Evolutionary conservation across 2,888 invertebrate genomes (phyloP), one percentile per base, ranked within the genome.

Genomic region (Acronicta alni): DNA sequence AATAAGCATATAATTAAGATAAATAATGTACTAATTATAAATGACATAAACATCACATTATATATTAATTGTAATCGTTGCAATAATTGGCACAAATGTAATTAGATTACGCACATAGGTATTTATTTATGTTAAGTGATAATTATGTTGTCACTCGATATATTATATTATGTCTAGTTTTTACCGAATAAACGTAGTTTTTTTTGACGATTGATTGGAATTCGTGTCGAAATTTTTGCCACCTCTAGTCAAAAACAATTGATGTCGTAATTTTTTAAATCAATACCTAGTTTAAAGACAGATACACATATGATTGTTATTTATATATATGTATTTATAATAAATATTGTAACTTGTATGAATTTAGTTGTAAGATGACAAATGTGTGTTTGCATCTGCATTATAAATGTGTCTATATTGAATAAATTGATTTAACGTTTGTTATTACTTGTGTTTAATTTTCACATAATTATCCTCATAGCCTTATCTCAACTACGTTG

Each of bases 391-490:
- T 69, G 63, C 70, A 75, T 70, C 58, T 69, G 63, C 70, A 75
- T 73, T 68, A 69, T 67, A 65, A 67, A 62, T 68, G 70, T 79
- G 79, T 60, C 67, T 75, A 77, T 79, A 79, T 62, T 70, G 53
- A 83, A 82, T 80, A 82, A 81, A 81, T 59, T 77, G 57, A 65
- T 51, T 54, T 55, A 68, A 75, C 38, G 44, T 64, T 75, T 72
- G 45, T 49, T 61, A 67, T n/a, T 16, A 35, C 42, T 59, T 43
- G 35, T 60, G 58, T 73, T 68, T 65, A 15, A 49, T 64, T 65
- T 69, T n/a, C n/a, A n/a, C n/a, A n/a, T n/a, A n/a, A n/a, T n/a
- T n/a, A n/a, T n/a, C n/a, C n/a, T n/a, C n/a, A n/a, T n/a, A n/a
- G n/a, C n/a, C n/a, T n/a, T n/a, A n/a, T n/a, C n/a, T n/a, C n/a